A percentile compares a stretch with the other conserved stretches of the same genome.
Evolutionary conservation across 2,113 vertebrate species (phyloP).

Genomic region (Saccopteryx bilineata): DNA sequence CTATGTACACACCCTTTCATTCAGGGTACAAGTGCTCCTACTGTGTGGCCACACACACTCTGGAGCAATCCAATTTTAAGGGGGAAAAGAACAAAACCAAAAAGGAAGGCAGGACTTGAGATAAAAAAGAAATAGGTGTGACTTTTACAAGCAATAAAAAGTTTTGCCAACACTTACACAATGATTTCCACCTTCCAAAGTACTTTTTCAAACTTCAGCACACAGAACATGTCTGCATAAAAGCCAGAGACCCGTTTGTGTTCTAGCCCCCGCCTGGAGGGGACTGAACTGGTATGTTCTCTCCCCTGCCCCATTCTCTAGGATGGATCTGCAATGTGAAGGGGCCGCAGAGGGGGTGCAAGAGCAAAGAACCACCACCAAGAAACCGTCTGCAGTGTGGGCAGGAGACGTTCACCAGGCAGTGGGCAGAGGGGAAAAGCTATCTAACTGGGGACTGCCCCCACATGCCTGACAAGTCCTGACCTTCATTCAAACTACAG

Average conservation of each 20-base stretch:
- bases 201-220: not conserved
- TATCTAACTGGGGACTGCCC: not conserved
- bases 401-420: not conserved
- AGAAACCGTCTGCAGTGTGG: not conserved
- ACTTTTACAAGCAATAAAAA: not conserved
- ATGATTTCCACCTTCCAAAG: conserved; percentile 26
- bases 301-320: no score
- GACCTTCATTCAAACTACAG: not conserved
- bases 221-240: not conserved
- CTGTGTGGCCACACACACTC: not conserved
- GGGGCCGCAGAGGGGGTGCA: no score
- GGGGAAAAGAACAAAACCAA: not conserved
- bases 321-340: not conserved
- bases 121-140: not conserved
- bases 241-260: not conserved
- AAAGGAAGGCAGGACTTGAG: conserved; percentile 1
- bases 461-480: not conserved
- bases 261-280: no score
- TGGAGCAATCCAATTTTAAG: not conserved
- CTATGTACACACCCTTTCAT: not conserved
- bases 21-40: no score
- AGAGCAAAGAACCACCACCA: not conserved
- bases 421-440: not conserved
- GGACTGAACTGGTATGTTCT: fast-evolving
- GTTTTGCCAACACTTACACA: not conserved